phyloP scores from a whole-genome alignment of 2,113 vertebrate species.

The Microtus richardsoni region DNA sequence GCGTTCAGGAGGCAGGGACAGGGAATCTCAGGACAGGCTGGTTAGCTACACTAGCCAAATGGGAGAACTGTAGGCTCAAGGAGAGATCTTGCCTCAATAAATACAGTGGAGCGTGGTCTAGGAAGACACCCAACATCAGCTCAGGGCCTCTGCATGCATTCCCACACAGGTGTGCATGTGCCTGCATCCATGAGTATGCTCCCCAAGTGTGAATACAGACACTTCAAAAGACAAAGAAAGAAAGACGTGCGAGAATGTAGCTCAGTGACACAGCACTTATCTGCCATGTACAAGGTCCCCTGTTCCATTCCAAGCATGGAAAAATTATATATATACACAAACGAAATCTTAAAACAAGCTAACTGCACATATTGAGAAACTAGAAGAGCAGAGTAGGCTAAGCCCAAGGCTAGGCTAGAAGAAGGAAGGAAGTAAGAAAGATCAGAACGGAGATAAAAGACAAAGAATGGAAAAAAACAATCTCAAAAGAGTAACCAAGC shows the following conservation, averaged over 20 bases:
- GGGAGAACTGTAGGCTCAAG: not conserved
- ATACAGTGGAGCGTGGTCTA: not conserved
- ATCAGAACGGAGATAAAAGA: slow-evolving; percentile 41
- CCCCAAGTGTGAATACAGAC: not conserved
- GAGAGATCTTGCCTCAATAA: not conserved
- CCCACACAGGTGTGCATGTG: not conserved
- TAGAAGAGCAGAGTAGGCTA: not conserved
- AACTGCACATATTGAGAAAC: not conserved
- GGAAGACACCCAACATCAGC: not conserved
- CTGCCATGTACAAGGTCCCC: not conserved
- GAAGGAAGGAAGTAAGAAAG: slow-evolving; percentile 52
- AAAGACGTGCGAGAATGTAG: too few species aligned
- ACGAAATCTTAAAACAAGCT: not conserved
- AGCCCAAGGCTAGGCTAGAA: too few species aligned
- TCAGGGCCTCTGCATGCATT: not conserved
- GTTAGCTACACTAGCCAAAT: too few species aligned
- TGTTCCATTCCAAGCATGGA: not conserved
- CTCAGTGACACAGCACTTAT: not conserved
- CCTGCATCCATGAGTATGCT: not conserved
- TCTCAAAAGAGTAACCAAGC: not conserved
- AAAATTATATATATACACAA: not conserved
- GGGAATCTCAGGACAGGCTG: not conserved
- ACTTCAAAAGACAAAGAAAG: not conserved
- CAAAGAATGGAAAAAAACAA: slow-evolving; percentile 41
- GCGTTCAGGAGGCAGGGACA: not conserved